Conservation (phyloP, 1,140 invertebrate species). For the Plectrocnemia conspersa region DNA sequence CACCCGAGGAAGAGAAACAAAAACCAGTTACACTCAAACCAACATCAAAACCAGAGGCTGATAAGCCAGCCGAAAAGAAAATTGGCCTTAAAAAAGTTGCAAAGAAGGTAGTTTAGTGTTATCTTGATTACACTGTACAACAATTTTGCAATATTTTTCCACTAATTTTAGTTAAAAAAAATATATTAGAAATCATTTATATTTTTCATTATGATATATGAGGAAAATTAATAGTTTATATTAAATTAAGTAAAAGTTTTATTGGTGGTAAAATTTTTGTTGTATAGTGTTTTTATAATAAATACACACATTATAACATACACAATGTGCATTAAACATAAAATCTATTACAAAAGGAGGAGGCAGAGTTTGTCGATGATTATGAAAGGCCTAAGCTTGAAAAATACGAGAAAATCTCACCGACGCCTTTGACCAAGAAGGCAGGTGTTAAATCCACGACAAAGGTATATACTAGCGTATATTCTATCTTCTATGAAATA, state of each 20-base stretch:
- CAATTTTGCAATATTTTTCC: background rate
- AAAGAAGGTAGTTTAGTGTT: constrained; percentile 20
- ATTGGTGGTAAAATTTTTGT: no score
- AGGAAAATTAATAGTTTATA: no score
- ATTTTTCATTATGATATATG: no score
- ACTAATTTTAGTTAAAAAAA: no score
- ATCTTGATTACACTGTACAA: background rate
- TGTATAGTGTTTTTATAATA: background rate
- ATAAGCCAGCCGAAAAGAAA: constrained; percentile 22
- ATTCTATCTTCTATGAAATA: background rate
- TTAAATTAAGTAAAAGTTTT: no score
- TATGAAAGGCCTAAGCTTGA: constrained; percentile 41
- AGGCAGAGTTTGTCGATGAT: constrained; percentile 34
- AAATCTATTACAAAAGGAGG: constrained; percentile 13
- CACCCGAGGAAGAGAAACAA: constrained; percentile 35
- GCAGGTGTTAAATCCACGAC: constrained; percentile 7
- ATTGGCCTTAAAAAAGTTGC: constrained; percentile 24
- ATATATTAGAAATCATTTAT: no score
- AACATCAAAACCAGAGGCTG: constrained; percentile 21
- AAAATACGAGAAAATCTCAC: constrained; percentile 38
- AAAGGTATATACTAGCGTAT: constrained; percentile 6
- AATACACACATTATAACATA: background rate
- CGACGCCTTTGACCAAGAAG: constrained; percentile 28
- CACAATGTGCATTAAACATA: background rate
- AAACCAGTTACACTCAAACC: background rate